Evolutionary conservation across 2,888 invertebrate genomes (phyloP), one percentile per base, ranked within the genome.

Genomic region (Xylota sylvarum): DNA sequence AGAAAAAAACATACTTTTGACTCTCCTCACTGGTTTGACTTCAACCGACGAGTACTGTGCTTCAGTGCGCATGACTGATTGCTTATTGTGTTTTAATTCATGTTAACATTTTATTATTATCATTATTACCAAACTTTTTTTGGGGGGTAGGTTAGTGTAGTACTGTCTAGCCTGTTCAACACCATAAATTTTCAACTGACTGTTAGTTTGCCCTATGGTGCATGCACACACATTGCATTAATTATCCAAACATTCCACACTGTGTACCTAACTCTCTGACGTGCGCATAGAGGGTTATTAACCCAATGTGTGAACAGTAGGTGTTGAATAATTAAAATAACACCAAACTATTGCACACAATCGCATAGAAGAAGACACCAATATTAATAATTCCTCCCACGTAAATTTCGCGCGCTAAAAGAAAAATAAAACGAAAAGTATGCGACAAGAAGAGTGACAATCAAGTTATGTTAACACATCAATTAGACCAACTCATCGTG

Each of bases 51-150:
- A 40, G 67, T 9, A 55, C 19, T 40, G 67, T 79, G 81, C 81
- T 72, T 65, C 72, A 85, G 32, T 81, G 81, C 85, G 81, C 81
- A 85, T 85, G 81, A 81, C 76, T 81, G 81, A 70, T 81, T 52
- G 72, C 70, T 69, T 69, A 76, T 69, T 50, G 48, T 76, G 73
- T 64, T 84, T 55, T 40, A 40, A 74, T 58, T 74, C 74, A 43
- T 62, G 62, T 56, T 69, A 64, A 32, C 40, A 64, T 69, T 56
- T 50, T 72, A 67, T 52, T 30, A 74, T 69, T 50, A 70, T 64
- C 40, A 64, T 52, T 72, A 67, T 85, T 85, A 52, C 78, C 72
- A 64, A 83, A 83, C 30, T 52, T 70, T 64, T 70, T 64, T 64
- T 50, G 43, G 43, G 46, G 64, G 80, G 62, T 73, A 30, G 37